Base-by-base conservation (phyloP, 2,888 invertebrate genomes). In the Syrphus vitripennis region DNA sequence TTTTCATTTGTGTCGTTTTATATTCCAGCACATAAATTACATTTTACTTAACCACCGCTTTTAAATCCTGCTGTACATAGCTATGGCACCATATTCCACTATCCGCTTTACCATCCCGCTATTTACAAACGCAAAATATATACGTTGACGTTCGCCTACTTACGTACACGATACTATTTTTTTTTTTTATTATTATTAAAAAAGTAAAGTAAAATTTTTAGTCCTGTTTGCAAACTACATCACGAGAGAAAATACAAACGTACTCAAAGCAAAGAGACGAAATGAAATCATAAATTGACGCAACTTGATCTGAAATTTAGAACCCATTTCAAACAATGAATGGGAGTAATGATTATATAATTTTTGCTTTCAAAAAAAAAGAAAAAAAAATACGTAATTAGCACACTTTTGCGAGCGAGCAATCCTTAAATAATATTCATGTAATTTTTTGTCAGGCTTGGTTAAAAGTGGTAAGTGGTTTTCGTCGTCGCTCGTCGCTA, bases 1-100 rank as follows among this genome's bases (percentile, higher is more conserved):
- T 77, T 77, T 70, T 77, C 70, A 77, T 77, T 77, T 77, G 61
- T 69, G 48, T 34, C 14, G 45, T 77, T 65, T 77, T 77, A 50
- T 50, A 50, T 61, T 24, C 9, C 24, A 61, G 34, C 59, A 61
- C 61, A 70, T 67, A 70, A 70, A 77, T 77, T 77, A 53, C 70
- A 77, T 77, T 69, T 61, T 24, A 53, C 61, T 61, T 31, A 59
- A 57, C 76, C 57, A 59, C 19, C 59, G 42, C 19, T 24, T 75
- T 63, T 57, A 31, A n/a, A 75, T 34, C 3, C 34, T 14, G n/a
- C n/a, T n/a, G n/a, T n/a, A 37, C 21, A 57, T 31, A 29, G n/a
- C 2, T 16, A 16, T 16, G 7, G n/a, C 21, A 40, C 63, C 63
- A 37, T n/a, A n/a, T 67, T 55, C 40, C 63, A 26, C 37, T 65